Base-by-base conservation (phyloP, 2,113 vertebrate genomes). In the Ibidorhyncha struthersii region DNA sequence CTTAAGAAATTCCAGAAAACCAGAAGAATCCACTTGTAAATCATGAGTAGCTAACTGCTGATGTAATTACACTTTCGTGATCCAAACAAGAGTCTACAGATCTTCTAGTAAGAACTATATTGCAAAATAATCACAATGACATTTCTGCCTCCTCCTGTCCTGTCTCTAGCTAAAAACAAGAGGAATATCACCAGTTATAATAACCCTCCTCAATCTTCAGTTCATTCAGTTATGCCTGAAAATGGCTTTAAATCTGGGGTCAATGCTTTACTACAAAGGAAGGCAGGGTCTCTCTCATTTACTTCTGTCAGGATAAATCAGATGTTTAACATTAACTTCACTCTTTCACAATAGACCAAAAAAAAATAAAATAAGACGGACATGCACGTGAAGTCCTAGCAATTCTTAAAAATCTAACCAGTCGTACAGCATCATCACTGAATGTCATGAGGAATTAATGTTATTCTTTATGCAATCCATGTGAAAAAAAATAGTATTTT, bases 61-160 rank as follows among this genome's bases (percentile, higher is more conserved):
- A 62, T 70, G 88, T 71, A 89, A 96, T 89, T 95, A 89, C 72
- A 92, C 56, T 73, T 92, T 74, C 65, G 84, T 71, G 90, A 97
- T 81, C 88, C 89, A 92, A 94, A 92, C 59, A 83, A 84, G 77
- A 86, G 77, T 8, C 83, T 95, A 89, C 69, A 8, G 56, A 89
- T 50, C 55, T 72, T 82, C 73, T 38, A 61, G 61, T 19, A 72
- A 79, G 63, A 89, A 76, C 65, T 36, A 56, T 14, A 9, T 36
- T 71, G 53, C 38, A 95, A 86, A 86, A 69, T 74, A 95, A 86
- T 96, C 90, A 86, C 82, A 71, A 12, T 86, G 92, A 93, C 92
- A 91, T 90, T 94, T 95, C 93, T 96, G 83, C 56, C 59, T 86
- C 74, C 82, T 95, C 65, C 80, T 83, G 52, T 86, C 63, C 76